Conservation (phyloP, 1,140 invertebrate genomes). For the Hesperophylax magnus region DNA sequence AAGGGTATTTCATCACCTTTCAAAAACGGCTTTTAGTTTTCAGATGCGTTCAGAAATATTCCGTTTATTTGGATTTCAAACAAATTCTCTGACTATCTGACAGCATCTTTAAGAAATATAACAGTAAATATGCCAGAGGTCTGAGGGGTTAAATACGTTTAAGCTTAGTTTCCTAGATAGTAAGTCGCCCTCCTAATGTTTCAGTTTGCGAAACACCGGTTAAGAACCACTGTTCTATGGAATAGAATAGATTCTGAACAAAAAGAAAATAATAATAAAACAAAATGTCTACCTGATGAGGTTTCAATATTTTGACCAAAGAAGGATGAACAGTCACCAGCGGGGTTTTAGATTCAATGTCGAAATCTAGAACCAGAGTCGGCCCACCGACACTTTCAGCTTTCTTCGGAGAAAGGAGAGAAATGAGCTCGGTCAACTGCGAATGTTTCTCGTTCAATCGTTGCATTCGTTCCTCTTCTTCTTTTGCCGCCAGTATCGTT, state of each 20-base stretch:
- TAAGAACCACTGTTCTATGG: background rate
- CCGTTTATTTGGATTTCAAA: too few relatives aligned
- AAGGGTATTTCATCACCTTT: too few relatives aligned
- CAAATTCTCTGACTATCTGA: too few relatives aligned
- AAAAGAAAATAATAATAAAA: background rate
- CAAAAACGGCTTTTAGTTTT: too few relatives aligned
- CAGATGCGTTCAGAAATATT: too few relatives aligned
- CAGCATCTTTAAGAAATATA: too few relatives aligned
- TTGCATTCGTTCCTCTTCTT: slow-evolving; percentile 48
- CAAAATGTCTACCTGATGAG: slow-evolving; percentile 42
- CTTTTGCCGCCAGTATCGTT: slow-evolving; percentile 46
- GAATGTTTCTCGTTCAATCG: slow-evolving; percentile 38
- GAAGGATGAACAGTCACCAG: slow-evolving; percentile 42
- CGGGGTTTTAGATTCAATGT: slow-evolving; percentile 29
- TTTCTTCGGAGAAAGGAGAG: background rate
- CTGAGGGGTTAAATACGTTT: background rate
- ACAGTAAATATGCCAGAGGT: too few relatives aligned
- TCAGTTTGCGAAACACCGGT: too few relatives aligned
- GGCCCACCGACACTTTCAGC: background rate
- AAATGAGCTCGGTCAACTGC: slow-evolving; percentile 27
- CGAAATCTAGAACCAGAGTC: slow-evolving; percentile 33
- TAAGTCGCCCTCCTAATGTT: too few relatives aligned
- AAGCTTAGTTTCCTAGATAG: too few relatives aligned
- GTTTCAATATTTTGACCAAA: slow-evolving; percentile 42
- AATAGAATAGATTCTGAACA: background rate